Conservation (phyloP, 2,797 vertebrate species). For the Loris lydekkerianus region DNA sequence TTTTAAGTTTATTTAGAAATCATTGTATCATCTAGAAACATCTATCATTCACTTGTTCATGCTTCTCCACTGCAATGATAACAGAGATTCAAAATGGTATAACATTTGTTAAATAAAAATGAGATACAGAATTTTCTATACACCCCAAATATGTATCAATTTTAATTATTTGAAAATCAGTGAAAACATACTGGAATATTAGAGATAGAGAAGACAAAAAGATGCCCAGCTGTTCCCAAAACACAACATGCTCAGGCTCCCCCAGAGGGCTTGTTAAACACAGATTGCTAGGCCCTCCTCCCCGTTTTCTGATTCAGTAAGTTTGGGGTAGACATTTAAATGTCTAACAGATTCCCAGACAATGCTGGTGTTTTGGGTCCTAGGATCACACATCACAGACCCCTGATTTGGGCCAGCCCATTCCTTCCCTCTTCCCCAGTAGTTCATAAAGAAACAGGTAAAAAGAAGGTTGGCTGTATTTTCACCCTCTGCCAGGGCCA, state of each 20-base stretch:
- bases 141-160: not conserved
- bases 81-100: not conserved
- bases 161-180: constrained; percentile 25
- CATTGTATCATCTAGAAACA: not conserved
- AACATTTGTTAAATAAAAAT: not conserved
- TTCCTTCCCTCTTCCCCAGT: not conserved
- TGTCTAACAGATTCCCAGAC: not conserved
- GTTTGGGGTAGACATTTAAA: not conserved
- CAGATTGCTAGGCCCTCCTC: not conserved
- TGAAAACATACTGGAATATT: not conserved
- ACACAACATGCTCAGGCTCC: not conserved
- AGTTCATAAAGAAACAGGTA: not conserved
- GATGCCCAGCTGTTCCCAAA: not conserved
- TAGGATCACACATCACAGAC: not conserved
- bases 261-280: not conserved
- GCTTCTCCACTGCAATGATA: not conserved
- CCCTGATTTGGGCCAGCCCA: not conserved
- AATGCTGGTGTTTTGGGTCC: not conserved
- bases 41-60: not conserved
- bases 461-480: not conserved
- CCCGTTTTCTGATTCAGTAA: not conserved
- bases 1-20: not conserved
- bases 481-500: not conserved
- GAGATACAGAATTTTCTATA: not conserved
- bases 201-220: not conserved